phyloP scores from a whole-genome alignment of 2,797 vertebrate species.

The Pteronotus mesoamericanus region DNA sequence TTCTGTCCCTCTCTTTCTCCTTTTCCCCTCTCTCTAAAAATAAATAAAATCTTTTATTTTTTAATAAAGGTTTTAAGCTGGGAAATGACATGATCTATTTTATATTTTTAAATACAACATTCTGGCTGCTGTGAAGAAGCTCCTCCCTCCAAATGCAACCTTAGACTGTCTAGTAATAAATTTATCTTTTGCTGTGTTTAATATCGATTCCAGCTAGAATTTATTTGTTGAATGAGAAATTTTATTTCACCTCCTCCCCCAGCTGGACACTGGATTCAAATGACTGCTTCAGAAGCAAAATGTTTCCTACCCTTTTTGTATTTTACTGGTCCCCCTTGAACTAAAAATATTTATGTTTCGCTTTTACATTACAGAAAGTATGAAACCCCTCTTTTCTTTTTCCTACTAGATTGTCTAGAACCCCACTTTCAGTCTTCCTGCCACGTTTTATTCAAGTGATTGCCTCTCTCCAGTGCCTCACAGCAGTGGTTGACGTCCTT shows the following conservation, averaged over 20 bases:
- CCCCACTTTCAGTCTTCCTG: neutral
- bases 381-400: neutral
- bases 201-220: neutral
- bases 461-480: neutral
- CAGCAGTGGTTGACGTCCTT: neutral
- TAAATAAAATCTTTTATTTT: too few relatives aligned
- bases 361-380: neutral
- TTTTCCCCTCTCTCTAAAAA: too few relatives aligned
- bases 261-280: slow-evolving; percentile 10
- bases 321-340: neutral
- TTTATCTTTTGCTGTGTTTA: neutral
- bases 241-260: neutral
- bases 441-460: neutral
- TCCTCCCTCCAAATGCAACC: neutral
- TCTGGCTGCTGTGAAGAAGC: neutral
- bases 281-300: neutral
- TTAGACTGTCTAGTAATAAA: neutral
- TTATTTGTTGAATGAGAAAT: slow-evolving; percentile 17
- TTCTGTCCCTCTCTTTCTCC: too few relatives aligned
- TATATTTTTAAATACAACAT: neutral
- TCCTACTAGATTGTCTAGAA: neutral
- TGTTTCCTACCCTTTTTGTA: neutral
- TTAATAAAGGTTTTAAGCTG: neutral
- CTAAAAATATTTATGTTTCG: neutral
- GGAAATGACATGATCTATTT: neutral